phyloP scores from a whole-genome alignment of 1,140 invertebrate species.

The Anastrepha obliqua region DNA sequence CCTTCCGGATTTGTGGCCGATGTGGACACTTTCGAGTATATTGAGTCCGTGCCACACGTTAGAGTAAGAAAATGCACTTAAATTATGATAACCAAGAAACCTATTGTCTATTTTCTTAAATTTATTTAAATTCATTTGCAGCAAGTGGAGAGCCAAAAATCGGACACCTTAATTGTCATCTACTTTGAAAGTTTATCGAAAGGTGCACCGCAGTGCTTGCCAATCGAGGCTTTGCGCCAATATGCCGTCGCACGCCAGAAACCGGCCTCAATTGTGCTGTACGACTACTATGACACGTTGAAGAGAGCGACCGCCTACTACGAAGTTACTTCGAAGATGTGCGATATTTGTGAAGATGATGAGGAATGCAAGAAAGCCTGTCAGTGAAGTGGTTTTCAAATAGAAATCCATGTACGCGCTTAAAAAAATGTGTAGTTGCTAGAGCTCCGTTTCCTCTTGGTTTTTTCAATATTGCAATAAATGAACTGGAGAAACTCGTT shows the following conservation, averaged over 20 bases:
- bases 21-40: constrained; percentile 64
- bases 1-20: constrained; percentile 85
- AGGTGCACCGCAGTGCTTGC: constrained; percentile 83
- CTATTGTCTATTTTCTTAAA: background rate
- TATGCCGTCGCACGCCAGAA: constrained; percentile 90
- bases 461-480: too few species aligned
- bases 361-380: constrained; percentile 57
- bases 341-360: constrained; percentile 67
- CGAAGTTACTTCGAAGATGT: constrained; percentile 67
- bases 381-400: background rate
- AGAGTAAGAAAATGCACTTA: constrained; percentile 60
- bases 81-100: background rate
- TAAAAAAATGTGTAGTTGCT: too few species aligned
- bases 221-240: constrained; percentile 87
- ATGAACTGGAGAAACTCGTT: too few species aligned
- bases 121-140: constrained; percentile 53
- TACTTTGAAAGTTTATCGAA: constrained; percentile 89
- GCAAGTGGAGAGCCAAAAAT: constrained; percentile 85
- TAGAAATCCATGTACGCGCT: too few species aligned
- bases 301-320: constrained; percentile 75
- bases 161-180: constrained; percentile 84
- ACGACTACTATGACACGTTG: constrained; percentile 94
- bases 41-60: constrained; percentile 64
- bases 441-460: too few species aligned
- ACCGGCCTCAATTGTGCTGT: constrained; percentile 87